phyloP scores from a whole-genome alignment of 2,888 invertebrate species.

The Hydraecia micacea region DNA sequence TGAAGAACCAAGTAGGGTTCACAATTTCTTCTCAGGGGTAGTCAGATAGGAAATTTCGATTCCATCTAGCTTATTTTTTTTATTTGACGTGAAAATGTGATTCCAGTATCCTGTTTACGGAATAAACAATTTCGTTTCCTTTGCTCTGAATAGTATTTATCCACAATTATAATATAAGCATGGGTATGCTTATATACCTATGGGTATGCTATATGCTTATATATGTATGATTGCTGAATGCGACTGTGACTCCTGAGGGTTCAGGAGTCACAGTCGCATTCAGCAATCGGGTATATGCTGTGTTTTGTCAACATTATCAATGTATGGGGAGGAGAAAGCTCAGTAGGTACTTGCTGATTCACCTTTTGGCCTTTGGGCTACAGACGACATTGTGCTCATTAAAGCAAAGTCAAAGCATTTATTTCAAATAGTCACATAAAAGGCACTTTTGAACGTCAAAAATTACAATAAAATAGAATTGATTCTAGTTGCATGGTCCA shows the following conservation, averaged over 20 bases:
- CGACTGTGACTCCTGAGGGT: too few relatives aligned
- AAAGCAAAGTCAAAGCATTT: too few relatives aligned
- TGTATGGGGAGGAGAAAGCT: background rate
- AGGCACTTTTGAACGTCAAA: too few relatives aligned
- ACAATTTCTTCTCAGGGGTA: background rate
- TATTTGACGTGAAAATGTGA: background rate
- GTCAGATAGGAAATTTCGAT: background rate
- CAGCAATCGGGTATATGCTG: background rate
- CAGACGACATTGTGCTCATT: background rate
- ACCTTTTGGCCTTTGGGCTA: background rate
- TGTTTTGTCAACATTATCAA: background rate
- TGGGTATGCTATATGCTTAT: too few relatives aligned
- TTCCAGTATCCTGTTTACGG: background rate
- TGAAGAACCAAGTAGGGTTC: too few relatives aligned
- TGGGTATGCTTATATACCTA: too few relatives aligned
- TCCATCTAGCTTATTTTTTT: background rate
- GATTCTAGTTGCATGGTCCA: too few relatives aligned
- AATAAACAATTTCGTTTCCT: background rate
- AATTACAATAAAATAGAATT: too few relatives aligned
- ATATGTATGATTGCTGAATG: too few relatives aligned
- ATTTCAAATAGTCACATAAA: too few relatives aligned
- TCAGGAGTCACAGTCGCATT: background rate
- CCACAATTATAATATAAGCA: too few relatives aligned
- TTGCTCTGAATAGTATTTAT: background rate
- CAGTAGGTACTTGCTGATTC: background rate